These are phyloP conservation scores for Pyrgus malvae DNA, from an alignment of 2,888 invertebrate species.

Conservation along the genomic window DNA sequence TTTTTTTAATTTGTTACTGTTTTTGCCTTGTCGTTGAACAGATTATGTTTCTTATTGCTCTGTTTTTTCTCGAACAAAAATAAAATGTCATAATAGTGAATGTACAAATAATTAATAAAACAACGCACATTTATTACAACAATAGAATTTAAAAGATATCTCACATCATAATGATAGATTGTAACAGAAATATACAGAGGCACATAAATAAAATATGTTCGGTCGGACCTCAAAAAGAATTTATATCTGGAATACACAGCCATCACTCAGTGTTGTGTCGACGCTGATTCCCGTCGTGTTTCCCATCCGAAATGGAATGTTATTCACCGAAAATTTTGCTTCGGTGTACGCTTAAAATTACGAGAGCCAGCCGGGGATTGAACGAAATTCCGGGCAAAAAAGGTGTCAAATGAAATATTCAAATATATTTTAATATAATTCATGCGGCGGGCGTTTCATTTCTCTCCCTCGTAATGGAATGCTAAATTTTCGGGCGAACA, in stretches of 20 bases:
- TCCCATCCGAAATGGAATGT: constrained; percentile 78
- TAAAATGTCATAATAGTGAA: too few relatives aligned
- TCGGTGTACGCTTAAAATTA: constrained; percentile 79
- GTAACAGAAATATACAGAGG: constrained; percentile 14
- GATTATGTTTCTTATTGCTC: too few relatives aligned
- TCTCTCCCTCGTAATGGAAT: constrained; percentile 82
- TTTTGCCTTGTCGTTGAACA: too few relatives aligned
- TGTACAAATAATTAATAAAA: too few relatives aligned
- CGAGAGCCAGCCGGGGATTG: constrained; percentile 72
- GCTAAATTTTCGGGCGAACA: constrained; percentile 82
- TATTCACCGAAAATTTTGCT: constrained; percentile 76
- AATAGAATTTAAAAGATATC: background rate
- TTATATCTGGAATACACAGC: constrained; percentile 61
- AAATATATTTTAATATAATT: constrained; percentile 83
- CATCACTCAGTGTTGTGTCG: constrained; percentile 76
- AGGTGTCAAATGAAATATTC: constrained; percentile 83
- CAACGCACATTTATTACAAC: too few relatives aligned
- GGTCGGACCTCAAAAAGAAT: constrained; percentile 66
- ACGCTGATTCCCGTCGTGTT: constrained; percentile 77
- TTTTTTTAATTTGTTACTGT: too few relatives aligned
- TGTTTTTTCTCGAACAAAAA: too few relatives aligned
- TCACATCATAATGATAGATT: constrained; percentile 4
- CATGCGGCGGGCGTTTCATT: constrained; percentile 82
- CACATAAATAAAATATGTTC: constrained; percentile 30
- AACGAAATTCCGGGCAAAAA: constrained; percentile 79